Percentiles rank a stretch among this genome's conserved stretches.
Conservation (phyloP, 2,888 invertebrate species). For the Hirtodrosophila confusa region DNA sequence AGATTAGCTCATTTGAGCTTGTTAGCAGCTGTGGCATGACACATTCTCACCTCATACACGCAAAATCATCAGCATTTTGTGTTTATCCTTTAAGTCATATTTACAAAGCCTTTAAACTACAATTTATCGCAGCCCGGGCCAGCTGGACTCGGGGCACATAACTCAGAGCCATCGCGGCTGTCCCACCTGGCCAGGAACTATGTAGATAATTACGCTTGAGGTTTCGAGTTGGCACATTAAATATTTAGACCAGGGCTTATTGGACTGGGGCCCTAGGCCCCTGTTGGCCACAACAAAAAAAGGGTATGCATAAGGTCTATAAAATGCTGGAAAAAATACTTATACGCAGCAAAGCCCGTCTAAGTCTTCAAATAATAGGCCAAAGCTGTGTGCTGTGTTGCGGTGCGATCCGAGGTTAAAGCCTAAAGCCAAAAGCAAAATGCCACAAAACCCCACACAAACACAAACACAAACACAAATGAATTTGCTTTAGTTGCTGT, state of each 20-base stretch:
- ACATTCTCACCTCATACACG: conserved; percentile 18
- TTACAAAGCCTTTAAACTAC: conserved; percentile 29
- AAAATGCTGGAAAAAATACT: conserved; percentile 45
- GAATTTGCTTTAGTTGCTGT: conserved; percentile 50
- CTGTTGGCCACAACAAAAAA: conserved; percentile 12
- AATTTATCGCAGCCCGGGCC: conserved; percentile 45
- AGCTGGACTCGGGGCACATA: conserved; percentile 41
- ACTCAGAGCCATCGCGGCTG: conserved; percentile 19
- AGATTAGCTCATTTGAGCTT: no score
- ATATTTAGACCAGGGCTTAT: conserved; percentile 38
- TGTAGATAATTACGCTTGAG: conserved; percentile 57
- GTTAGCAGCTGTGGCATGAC: neutral
- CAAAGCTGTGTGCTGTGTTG: conserved; percentile 16
- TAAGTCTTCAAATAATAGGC: conserved; percentile 61
- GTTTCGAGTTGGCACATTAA: conserved; percentile 43
- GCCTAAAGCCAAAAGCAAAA: neutral
- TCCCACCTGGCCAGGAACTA: conserved; percentile 28
- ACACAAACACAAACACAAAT: conserved; percentile 31
- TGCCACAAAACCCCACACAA: conserved; percentile 32
- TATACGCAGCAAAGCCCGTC: conserved; percentile 20
- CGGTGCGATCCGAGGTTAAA: conserved; percentile 1
- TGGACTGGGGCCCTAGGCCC: neutral
- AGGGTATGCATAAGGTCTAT: conserved; percentile 50
- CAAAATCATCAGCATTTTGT: conserved; percentile 31
- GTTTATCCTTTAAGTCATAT: conserved; percentile 21